Evolutionary conservation across 2,797 vertebrate species (phyloP), one percentile per base, ranked within the genome.

Genomic region (Peromyscus attwateri): DNA sequence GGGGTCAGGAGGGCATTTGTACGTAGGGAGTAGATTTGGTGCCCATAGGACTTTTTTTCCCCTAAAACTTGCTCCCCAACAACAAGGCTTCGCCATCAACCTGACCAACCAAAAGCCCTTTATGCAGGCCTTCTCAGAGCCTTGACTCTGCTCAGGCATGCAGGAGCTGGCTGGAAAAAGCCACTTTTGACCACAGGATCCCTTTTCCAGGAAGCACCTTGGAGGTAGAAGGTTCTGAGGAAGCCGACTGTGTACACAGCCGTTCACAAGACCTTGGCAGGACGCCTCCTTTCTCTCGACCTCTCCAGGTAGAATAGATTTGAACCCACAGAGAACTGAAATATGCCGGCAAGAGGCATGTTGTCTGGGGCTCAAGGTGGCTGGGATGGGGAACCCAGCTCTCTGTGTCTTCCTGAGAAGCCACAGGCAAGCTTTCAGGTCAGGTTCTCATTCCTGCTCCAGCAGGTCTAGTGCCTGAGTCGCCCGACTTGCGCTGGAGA

Each of bases 131-230:
- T 91, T 76, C 77, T 91, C 85, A 83, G 95, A 75, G 89, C 87
- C 76, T 92, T 73, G 77, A 89, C 34, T 90, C 19, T 55, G 68
- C 89, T 52, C 25, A 40, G 66, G 17, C n/a, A 0, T 46, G 89
- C 52, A 76, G 75, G 71, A 62, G 49, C 49, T 77, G 64, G 91
- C 92, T 95, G 95, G 90, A 27, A 92, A 96, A 96, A 95, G 89
- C 92, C 77, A 90, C 85, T 96, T 93, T 6, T 17, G 87, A 66
- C 87, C 70, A 43, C 91, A 92, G 55, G 91, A 66, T 81, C 70
- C 70, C 84, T 73, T 91, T 88, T 71, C 75, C 85, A 91, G 97
- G 94, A 94, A 95, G 81, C 84, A 88, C 77, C 68, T 84, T 79
- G 82, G 31, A 95, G 95, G 66, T 0, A 1, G 81, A 73, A 40